Conservation (phyloP, 1,140 invertebrate genomes). For the Batillaria attramentaria region DNA sequence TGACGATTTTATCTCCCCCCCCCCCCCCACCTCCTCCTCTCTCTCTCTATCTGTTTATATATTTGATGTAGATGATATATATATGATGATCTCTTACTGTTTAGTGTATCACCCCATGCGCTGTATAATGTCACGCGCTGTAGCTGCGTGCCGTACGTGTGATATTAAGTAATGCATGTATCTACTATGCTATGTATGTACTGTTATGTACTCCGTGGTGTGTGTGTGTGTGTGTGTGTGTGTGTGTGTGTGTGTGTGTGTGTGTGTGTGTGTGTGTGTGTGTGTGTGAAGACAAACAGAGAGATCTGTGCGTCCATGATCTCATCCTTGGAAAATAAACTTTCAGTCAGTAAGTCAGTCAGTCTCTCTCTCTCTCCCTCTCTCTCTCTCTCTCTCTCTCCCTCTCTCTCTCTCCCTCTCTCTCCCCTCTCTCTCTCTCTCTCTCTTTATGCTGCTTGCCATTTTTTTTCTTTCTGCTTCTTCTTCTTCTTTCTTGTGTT, state of each 20-base stretch:
- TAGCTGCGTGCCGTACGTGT: too few relatives aligned
- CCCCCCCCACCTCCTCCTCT: too few relatives aligned
- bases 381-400: conserved; percentile 17
- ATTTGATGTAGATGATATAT: too few relatives aligned
- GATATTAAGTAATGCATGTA: too few relatives aligned
- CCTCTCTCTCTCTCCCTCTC: conserved; percentile 11
- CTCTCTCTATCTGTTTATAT: too few relatives aligned
- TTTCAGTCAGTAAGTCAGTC: not conserved
- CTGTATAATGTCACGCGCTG: too few relatives aligned
- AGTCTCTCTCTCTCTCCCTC: not conserved
- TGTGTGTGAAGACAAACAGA: too few relatives aligned
- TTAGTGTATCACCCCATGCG: too few relatives aligned
- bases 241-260: not conserved
- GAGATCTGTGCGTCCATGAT: not conserved
- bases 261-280: not conserved
- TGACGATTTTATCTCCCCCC: too few relatives aligned
- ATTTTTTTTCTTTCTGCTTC: not conserved
- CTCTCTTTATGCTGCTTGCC: not conserved
- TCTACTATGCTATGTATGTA: too few relatives aligned
- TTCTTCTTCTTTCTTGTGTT: not conserved
- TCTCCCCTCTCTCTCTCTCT: not conserved
- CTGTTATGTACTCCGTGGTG: too few relatives aligned
- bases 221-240: not conserved
- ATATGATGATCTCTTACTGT: too few relatives aligned
- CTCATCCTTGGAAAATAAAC: not conserved